Conservation (phyloP, 2,888 invertebrate genomes). For the Nomada hirtipes region DNA sequence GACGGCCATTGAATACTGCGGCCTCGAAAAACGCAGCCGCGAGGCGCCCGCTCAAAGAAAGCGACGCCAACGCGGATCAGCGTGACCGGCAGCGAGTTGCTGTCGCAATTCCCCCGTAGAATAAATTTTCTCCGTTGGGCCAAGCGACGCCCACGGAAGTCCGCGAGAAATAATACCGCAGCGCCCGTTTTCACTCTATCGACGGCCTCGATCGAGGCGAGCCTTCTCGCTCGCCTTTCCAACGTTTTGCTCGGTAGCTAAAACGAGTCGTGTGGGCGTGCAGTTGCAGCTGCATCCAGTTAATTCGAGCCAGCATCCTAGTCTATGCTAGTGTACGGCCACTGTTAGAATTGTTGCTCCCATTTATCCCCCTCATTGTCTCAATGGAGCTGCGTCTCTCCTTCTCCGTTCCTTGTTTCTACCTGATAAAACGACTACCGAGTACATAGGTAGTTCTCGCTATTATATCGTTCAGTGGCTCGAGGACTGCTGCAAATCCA, state of each 20-base stretch:
- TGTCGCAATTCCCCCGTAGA: conserved; percentile 23
- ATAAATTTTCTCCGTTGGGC: conserved; percentile 25
- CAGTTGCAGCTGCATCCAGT: conserved; percentile 66
- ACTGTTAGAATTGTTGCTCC: conserved; percentile 18
- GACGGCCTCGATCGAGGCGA: conserved; percentile 52
- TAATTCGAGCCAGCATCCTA: conserved; percentile 55
- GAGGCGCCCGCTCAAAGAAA: conserved; percentile 26
- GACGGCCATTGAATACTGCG: not conserved
- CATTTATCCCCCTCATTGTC: not conserved
- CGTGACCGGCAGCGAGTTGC: not conserved
- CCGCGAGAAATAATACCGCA: conserved; percentile 34
- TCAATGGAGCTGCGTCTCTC: not conserved
- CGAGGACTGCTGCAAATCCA: conserved; percentile 33
- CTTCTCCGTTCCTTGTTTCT: conserved; percentile 27
- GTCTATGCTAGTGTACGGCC: conserved; percentile 25
- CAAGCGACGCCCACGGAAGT: conserved; percentile 31
- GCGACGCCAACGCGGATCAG: conserved; percentile 26
- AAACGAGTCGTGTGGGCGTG: conserved; percentile 50
- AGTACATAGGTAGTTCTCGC: conserved; percentile 40
- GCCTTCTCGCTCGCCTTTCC: conserved; percentile 14
- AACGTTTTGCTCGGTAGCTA: conserved; percentile 32
- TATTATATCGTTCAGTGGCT: conserved; percentile 51
- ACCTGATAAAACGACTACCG: conserved; percentile 40
- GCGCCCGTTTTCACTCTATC: conserved; percentile 40
- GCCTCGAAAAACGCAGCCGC: not conserved